Base-by-base conservation (phyloP, 2,888 invertebrate genomes). In the Odontomyia ornata region DNA sequence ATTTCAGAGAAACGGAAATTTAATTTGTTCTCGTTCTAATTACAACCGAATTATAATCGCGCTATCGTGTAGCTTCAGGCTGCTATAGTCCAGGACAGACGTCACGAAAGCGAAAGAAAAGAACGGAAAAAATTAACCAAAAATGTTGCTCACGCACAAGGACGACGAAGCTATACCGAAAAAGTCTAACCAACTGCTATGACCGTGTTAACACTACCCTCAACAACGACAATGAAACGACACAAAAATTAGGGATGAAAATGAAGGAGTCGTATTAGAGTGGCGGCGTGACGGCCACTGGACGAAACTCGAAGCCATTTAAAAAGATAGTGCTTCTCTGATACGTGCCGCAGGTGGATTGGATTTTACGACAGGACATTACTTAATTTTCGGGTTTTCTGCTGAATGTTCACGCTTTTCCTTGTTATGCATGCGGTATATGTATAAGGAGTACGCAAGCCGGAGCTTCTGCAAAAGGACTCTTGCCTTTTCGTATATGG, bases 311-410 rank as follows among this genome's bases (percentile, higher is more conserved):
- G 47, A 46, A 18, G 64, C 47, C 69, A 69, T 69, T 69, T 69
- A 69, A 69, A 69, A 15, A 46, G 46, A 69, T 43, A 69, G 69
- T 46, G 69, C 25, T 11, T 11, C 18, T 69, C 25, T 18, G 25
- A 47, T 69, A 69, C 69, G 69, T 69, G 69, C 47, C 47, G 47
- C 69, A 69, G 69, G 69, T 69, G 69, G 69, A 69, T 69, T 47
- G 69, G 47, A 69, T 69, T 69, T 69, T 69, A 69, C 69, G 69
- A 69, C 69, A 69, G 69, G 69, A 25, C 47, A 69, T 69, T 69
- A 69, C 69, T 69, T 69, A 69, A 69, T 69, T 69, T 69, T 69
- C 47, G 46, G 47, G 47, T 43, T 69, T 36, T 69, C 18, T 69
- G 69, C 69, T 69, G 60, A 60, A 60, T 60, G 25, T 25, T 60